phyloP scores from a whole-genome alignment of 1,140 invertebrate genomes.

The Halesus radiatus region DNA sequence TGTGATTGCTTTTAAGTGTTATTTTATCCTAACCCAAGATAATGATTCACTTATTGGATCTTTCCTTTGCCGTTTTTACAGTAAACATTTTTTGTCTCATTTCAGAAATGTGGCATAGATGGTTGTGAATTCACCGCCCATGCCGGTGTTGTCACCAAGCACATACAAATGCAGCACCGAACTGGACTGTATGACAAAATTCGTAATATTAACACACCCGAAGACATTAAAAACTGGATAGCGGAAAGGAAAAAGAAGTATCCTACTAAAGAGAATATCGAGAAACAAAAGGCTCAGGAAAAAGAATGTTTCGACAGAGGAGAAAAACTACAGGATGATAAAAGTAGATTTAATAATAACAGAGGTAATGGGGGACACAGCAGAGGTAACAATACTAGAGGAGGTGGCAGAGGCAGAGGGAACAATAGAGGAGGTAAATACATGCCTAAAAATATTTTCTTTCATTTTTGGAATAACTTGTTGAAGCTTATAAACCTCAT shows the following conservation, averaged over 20 bases:
- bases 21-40: no score
- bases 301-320: conserved; percentile 79
- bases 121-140: conserved; percentile 87
- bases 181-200: conserved; percentile 84
- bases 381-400: background rate
- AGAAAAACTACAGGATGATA: conserved; percentile 73
- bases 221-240: conserved; percentile 87
- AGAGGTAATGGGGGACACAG: conserved; percentile 16
- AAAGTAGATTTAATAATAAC: conserved; percentile 64
- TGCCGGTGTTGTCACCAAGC: conserved; percentile 82
- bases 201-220: conserved; percentile 78
- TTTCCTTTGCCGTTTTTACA: no score
- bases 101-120: conserved; percentile 79
- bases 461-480: no score
- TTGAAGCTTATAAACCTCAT: no score
- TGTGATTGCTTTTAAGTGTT: no score
- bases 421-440: conserved; percentile 14
- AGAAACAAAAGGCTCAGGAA: conserved; percentile 73
- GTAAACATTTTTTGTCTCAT: background rate
- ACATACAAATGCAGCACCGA: conserved; percentile 85
- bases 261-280: conserved; percentile 81
- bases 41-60: no score
- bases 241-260: conserved; percentile 82
- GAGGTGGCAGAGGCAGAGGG: background rate
- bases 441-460: no score